Evolutionary conservation across 2,797 vertebrate species (phyloP).

Genomic region (Bradypus variegatus): DNA sequence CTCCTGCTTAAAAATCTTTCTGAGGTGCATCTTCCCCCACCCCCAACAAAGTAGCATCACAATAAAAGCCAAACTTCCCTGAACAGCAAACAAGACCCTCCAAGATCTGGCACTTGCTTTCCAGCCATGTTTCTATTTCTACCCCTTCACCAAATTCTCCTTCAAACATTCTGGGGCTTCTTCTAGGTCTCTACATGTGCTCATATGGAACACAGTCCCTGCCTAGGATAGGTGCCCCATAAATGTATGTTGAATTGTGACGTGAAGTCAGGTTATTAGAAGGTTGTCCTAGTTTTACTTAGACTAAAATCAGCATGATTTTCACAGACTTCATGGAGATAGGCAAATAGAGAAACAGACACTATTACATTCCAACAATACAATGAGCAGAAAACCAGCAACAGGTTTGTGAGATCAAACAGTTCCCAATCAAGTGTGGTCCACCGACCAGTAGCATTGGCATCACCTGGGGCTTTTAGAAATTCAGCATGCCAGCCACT

Average conservation of each 20-base stretch:
- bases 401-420: neutral
- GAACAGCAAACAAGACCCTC: no score
- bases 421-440: neutral
- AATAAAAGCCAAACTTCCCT: neutral
- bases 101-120: neutral
- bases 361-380: neutral
- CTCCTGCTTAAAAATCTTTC: neutral
- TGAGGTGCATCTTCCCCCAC: neutral
- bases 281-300: neutral
- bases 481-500: neutral
- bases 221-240: neutral
- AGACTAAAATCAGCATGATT: neutral
- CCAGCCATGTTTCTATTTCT: neutral
- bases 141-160: neutral
- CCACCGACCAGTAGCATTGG: neutral
- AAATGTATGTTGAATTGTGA: neutral
- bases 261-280: neutral
- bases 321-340: constrained; percentile 6
- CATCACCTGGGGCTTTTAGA: neutral
- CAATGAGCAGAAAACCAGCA: neutral
- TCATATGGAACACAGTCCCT: neutral
- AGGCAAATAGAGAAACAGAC: neutral
- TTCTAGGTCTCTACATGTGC: neutral
- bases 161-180: neutral
- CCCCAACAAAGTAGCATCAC: neutral